Evolutionary conservation across 2,888 invertebrate genomes (phyloP).

Genomic region (Orthonychiurus folsomi): DNA sequence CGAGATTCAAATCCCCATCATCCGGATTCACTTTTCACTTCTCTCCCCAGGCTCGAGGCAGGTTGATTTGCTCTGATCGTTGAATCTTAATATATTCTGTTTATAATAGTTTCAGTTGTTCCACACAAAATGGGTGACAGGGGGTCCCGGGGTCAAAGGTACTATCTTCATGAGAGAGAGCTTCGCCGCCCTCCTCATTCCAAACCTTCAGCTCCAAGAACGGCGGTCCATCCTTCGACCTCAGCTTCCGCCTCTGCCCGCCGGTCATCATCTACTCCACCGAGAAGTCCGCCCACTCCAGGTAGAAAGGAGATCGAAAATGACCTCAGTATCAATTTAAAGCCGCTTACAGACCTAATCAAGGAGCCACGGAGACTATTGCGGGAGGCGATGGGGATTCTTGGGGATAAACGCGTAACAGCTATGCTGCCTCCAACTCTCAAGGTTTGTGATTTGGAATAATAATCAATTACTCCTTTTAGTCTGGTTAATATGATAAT

Average conservation of each 20-base stretch:
- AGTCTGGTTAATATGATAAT: background rate
- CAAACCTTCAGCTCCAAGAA: background rate
- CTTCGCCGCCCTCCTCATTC: conserved; percentile 6
- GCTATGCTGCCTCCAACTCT: conserved; percentile 11
- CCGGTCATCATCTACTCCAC: background rate
- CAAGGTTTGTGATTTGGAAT: background rate
- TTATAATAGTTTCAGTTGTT: no score
- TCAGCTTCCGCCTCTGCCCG: background rate
- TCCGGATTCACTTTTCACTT: no score
- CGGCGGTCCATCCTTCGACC: background rate
- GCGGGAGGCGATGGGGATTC: conserved; percentile 8
- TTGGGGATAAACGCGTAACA: background rate
- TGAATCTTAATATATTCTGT: no score
- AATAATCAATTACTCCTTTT: background rate
- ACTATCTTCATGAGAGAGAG: conserved; percentile 10
- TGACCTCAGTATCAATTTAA: background rate
- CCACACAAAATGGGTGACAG: background rate
- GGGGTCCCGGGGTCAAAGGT: conserved; percentile 10
- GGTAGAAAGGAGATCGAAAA: conserved; percentile 5
- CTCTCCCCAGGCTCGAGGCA: no score
- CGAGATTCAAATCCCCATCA: no score
- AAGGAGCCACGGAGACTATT: background rate
- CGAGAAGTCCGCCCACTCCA: background rate
- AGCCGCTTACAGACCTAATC: conserved; percentile 7
- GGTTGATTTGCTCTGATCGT: no score